Percentiles rank a stretch among this genome's conserved stretches.
phyloP scores from a whole-genome alignment of 2,888 invertebrate genomes.

The Polydesmus complanatus region DNA sequence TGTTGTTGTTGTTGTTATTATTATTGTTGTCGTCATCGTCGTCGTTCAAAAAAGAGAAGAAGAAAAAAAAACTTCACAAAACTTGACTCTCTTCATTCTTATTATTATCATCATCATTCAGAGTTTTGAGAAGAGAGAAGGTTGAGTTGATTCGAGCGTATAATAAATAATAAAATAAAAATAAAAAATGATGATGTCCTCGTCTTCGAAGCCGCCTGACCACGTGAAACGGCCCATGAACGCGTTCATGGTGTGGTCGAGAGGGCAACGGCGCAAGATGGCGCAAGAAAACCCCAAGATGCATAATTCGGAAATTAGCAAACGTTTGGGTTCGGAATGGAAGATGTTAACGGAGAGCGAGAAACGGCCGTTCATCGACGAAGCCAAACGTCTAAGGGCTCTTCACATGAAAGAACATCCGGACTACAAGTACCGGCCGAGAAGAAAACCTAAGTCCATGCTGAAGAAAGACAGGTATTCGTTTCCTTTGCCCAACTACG shows the following conservation, averaged over 20 bases:
- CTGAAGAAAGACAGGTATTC: constrained; percentile 45
- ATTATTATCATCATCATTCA: too few relatives aligned
- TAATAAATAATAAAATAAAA: too few relatives aligned
- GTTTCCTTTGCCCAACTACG: constrained; percentile 1
- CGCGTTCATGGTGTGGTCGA: constrained; percentile 95
- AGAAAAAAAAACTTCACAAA: too few relatives aligned
- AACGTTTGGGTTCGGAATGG: constrained; percentile 81
- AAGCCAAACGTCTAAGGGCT: constrained; percentile 70
- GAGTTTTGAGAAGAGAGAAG: too few relatives aligned
- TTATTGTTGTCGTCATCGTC: neutral
- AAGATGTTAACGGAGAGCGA: constrained; percentile 71
- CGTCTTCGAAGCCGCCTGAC: constrained; percentile 41
- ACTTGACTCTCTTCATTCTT: too few relatives aligned
- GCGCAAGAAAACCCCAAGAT: constrained; percentile 92
- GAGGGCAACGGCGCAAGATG: constrained; percentile 79
- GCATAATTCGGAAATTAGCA: constrained; percentile 91
- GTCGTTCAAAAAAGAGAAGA: too few relatives aligned
- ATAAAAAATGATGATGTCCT: neutral
- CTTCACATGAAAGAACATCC: constrained; percentile 84
- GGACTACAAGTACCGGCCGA: constrained; percentile 74
- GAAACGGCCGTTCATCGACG: constrained; percentile 79
- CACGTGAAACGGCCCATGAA: constrained; percentile 96
- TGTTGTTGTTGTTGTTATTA: neutral
- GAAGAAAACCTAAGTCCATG: constrained; percentile 43
- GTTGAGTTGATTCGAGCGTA: too few relatives aligned